These are phyloP conservation scores for Carcinoscorpius rotundicauda DNA, from an alignment of 1,140 invertebrate species.

Conservation along the genomic window DNA sequence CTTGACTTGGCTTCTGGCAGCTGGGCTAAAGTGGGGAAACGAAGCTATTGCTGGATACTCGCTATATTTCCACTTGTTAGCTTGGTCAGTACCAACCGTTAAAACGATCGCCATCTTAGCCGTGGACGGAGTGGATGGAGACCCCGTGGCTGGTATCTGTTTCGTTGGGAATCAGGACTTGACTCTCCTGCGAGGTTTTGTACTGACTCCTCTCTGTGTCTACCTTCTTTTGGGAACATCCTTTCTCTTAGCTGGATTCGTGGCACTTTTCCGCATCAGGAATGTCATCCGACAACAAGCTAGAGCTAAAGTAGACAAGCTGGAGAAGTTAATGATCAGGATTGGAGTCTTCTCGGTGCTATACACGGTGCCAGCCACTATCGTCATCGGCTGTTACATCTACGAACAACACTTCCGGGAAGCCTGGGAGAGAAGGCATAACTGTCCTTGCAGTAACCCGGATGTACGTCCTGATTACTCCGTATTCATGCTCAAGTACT, in stretches of 20 bases:
- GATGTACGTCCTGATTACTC: conserved; percentile 42
- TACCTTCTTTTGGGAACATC: conserved; percentile 30
- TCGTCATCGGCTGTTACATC: conserved; percentile 31
- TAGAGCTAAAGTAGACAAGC: conserved; percentile 29
- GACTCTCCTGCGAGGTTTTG: conserved; percentile 61
- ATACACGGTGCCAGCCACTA: conserved; percentile 38
- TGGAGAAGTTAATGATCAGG: conserved; percentile 39
- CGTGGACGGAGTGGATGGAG: conserved; percentile 68
- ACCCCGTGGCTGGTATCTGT: conserved; percentile 39
- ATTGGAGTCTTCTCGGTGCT: conserved; percentile 36
- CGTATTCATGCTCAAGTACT: conserved; percentile 44
- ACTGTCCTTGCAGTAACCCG: conserved; percentile 22
- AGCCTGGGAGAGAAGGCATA: conserved; percentile 52
- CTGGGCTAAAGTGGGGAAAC: conserved; percentile 88
- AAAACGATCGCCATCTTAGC: conserved; percentile 71
- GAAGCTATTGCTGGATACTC: conserved; percentile 92
- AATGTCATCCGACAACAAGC: conserved; percentile 32
- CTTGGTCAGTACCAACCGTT: conserved; percentile 75
- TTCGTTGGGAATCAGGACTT: conserved; percentile 64
- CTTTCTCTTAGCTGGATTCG: conserved; percentile 34
- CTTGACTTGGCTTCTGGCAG: conserved; percentile 88
- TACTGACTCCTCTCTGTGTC: conserved; percentile 69
- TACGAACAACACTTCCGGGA: conserved; percentile 38
- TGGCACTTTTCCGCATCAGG: conserved; percentile 33
- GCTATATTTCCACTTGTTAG: conserved; percentile 81